Percentiles rank a stretch among this genome's conserved stretches.
Conservation (phyloP, 2,888 invertebrate species). For the Thereva nobilitata region DNA sequence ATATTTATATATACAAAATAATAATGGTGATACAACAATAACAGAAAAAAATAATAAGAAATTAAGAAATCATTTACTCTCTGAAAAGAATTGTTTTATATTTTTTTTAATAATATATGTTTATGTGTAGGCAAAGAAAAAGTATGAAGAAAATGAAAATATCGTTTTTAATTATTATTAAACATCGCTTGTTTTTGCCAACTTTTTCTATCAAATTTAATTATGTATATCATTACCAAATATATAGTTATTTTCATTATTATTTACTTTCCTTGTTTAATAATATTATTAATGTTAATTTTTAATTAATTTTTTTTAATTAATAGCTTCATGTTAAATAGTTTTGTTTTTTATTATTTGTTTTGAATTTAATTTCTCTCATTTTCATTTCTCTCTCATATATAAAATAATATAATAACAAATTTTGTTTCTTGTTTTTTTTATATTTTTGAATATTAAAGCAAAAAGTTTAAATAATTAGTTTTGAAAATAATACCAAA, state of each 20-base stretch:
- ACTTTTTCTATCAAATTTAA: conserved; percentile 24
- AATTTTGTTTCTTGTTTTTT: conserved; percentile 13
- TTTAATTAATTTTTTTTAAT: conserved; percentile 23
- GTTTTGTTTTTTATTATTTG: conserved; percentile 24
- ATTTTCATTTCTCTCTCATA: conserved; percentile 24
- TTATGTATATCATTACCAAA: conserved; percentile 5
- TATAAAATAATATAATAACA: neutral
- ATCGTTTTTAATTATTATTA: conserved; percentile 18
- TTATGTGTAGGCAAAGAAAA: too few species aligned
- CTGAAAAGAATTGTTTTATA: conserved; percentile 13
- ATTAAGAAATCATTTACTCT: conserved; percentile 21
- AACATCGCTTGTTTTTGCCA: conserved; percentile 44
- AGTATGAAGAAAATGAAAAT: neutral
- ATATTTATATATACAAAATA: neutral
- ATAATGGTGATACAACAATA: neutral
- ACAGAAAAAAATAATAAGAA: conserved; percentile 3
- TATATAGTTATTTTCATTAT: conserved; percentile 13
- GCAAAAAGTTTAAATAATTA: too few species aligned
- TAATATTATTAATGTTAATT: neutral
- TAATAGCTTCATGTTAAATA: conserved; percentile 18
- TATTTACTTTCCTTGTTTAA: conserved; percentile 6
- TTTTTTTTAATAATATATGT: too few species aligned
- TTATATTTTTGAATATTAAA: too few species aligned
- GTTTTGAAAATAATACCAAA: conserved; percentile 3
- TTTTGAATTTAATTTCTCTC: conserved; percentile 38